These are phyloP conservation scores for Xyliphius kryptos DNA, from an alignment of 2,113 vertebrate genomes.

Conservation along the genomic window DNA sequence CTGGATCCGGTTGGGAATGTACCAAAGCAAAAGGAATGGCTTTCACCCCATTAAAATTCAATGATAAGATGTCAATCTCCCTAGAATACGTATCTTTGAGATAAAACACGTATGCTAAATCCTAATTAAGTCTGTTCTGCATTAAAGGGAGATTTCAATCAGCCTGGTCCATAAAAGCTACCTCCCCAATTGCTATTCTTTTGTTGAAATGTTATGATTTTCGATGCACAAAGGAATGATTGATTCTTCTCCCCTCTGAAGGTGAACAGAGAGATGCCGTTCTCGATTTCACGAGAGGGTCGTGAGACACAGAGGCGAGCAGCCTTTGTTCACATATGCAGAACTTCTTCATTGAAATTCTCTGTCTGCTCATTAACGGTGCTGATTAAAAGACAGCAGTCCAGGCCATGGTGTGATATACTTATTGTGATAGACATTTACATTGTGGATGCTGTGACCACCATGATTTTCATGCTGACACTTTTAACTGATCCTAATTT, in stretches of 20 bases:
- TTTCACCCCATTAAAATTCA: constrained; percentile 43
- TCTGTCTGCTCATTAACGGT: constrained; percentile 42
- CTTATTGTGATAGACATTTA: constrained; percentile 1
- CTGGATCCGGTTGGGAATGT: constrained; percentile 36
- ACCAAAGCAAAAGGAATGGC: constrained; percentile 35
- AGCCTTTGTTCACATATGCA: constrained; percentile 50
- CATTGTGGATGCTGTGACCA: constrained; percentile 18
- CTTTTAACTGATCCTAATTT: neutral
- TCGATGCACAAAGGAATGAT: constrained; percentile 48
- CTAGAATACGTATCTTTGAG: constrained; percentile 35
- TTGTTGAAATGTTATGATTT: constrained; percentile 50
- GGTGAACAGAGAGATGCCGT: constrained; percentile 43
- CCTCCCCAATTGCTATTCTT: constrained; percentile 42
- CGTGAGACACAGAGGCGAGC: no score
- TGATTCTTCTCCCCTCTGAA: constrained; percentile 41
- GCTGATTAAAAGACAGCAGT: constrained; percentile 41
- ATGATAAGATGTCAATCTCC: constrained; percentile 40
- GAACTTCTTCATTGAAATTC: constrained; percentile 36
- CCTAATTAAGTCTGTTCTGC: constrained; percentile 47
- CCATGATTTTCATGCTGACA: constrained; percentile 23
- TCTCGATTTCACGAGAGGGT: constrained; percentile 40
- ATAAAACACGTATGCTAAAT: constrained; percentile 42
- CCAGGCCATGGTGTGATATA: constrained; percentile 16
- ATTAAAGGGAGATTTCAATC: constrained; percentile 43
- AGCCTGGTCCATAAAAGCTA: constrained; percentile 34